Evolutionary conservation across 2,113 vertebrate genomes (phyloP).

Genomic region (Diadophis punctatus): DNA sequence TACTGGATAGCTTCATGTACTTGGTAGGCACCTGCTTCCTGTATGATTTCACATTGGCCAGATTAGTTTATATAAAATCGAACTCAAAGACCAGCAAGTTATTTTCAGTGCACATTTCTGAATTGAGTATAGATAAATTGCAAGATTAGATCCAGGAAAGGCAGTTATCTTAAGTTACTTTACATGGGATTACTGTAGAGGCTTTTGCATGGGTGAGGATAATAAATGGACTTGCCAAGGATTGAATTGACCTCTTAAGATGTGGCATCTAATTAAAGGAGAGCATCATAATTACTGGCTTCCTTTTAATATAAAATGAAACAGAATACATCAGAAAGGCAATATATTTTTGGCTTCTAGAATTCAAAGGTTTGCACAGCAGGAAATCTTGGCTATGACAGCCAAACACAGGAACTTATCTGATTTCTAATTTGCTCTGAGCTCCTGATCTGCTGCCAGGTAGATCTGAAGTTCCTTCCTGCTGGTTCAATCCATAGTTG

Average conservation of each 20-base stretch:
- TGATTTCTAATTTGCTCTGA: conserved; percentile 24
- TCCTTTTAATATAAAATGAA: conserved; percentile 6
- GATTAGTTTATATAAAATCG: not conserved
- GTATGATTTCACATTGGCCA: not conserved
- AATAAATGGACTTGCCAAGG: conserved; percentile 7
- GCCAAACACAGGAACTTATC: not conserved
- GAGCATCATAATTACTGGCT: not conserved
- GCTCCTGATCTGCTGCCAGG: conserved; percentile 25
- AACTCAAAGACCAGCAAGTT: not conserved
- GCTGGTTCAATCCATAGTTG: not conserved
- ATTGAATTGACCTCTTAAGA: not conserved
- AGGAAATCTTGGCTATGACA: conserved; percentile 22
- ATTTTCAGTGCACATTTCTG: not conserved
- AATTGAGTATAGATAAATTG: not conserved
- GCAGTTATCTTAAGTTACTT: not conserved
- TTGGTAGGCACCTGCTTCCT: too few species aligned
- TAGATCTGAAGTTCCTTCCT: conserved; percentile 9
- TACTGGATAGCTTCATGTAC: not conserved
- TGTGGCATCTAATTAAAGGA: not conserved
- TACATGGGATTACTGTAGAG: not conserved
- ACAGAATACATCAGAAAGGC: conserved; percentile 22
- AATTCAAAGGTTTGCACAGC: not conserved
- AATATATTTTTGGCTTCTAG: not conserved
- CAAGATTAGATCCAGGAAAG: not conserved
- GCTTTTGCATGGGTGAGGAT: not conserved